A percentile compares a stretch with the other conserved stretches of the same genome.
phyloP scores from a whole-genome alignment of 2,113 vertebrate species.

The Oncorhynchus gorbuscha region DNA sequence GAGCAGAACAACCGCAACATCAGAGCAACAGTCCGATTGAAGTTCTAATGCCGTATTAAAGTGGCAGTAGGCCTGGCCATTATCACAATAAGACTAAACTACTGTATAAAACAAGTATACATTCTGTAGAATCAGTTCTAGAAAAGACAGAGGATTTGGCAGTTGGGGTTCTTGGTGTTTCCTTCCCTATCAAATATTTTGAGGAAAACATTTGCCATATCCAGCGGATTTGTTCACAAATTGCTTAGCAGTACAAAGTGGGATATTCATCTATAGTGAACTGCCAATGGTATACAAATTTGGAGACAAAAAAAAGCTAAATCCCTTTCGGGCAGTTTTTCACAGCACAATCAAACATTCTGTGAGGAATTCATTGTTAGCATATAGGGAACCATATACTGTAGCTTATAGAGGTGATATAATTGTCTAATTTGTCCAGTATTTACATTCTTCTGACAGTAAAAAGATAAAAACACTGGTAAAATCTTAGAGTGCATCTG shows the following conservation, averaged over 20 bases:
- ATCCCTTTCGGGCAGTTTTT: constrained; percentile 7
- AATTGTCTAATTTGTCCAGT: constrained; percentile 60
- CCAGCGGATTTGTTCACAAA: neutral
- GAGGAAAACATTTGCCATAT: neutral
- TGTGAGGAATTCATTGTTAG: constrained; percentile 29
- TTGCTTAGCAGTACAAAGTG: neutral
- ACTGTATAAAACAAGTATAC: constrained; percentile 47
- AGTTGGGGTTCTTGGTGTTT: neutral
- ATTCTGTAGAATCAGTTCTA: constrained; percentile 10
- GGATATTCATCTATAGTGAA: neutral
- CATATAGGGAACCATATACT: constrained; percentile 37
- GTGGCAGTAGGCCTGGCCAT: neutral
- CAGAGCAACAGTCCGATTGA: neutral
- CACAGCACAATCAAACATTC: constrained; percentile 37
- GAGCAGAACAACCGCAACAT: neutral
- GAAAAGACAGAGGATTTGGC: neutral
- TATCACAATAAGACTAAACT: constrained; percentile 12
- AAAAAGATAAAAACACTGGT: constrained; percentile 43
- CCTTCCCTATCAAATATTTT: neutral
- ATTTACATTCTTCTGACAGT: constrained; percentile 57
- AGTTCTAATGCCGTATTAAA: neutral
- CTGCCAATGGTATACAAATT: constrained; percentile 2
- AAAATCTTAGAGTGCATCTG: constrained; percentile 49
- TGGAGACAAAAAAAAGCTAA: neutral
- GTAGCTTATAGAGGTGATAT: neutral